Evolutionary conservation across 2,888 invertebrate species (phyloP), one percentile per base, ranked within the genome.

Genomic region (Lepidochrysops patricia): DNA sequence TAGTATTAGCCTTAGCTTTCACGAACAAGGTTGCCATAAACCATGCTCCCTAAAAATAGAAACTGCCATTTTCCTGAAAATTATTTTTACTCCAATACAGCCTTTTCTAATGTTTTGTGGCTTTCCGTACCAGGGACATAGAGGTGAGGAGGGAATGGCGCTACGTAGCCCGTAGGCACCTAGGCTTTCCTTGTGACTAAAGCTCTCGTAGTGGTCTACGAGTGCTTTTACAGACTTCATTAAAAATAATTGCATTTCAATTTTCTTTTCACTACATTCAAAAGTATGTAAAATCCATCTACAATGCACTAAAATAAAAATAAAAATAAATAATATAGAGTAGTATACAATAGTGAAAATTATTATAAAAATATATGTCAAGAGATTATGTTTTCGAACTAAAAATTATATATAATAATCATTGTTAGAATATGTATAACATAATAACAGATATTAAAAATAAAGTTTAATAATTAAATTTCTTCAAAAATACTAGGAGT

Each of bases 101-200:
- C 58, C 50, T 34, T 58, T 58, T 58, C 49, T 50, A 50, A 58
- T 29, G 50, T 58, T 58, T 58, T 58, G 58, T 35, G 58, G 58
- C 50, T 50, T 35, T 15, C 34, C 15, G 48, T 58, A 58, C 58
- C 32, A 58, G 58, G 58, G 50, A 9, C 19, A 26, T 35, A 59
- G 52, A 59, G 13, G 27, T 7, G 26, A 4, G 7, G 9, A 52
- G n/a, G 52, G 27, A 27, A 26, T 15, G 26, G 7, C 7, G 43
- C 43, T 43, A 43, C 43, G 29, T 9, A 29, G 13, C 43, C 1
- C 43, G 15, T 43, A 43, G 19, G 4, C 43, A 9, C 37, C 15
- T 43, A 43, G 23, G 29, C 29, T 29, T 29, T 29, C 9, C 1
- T 6, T 2, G 6, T 3, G 9, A n/a, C n/a, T n/a, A n/a, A n/a